phyloP scores from a whole-genome alignment of 1,140 invertebrate species.

The Cyclina sinensis region DNA sequence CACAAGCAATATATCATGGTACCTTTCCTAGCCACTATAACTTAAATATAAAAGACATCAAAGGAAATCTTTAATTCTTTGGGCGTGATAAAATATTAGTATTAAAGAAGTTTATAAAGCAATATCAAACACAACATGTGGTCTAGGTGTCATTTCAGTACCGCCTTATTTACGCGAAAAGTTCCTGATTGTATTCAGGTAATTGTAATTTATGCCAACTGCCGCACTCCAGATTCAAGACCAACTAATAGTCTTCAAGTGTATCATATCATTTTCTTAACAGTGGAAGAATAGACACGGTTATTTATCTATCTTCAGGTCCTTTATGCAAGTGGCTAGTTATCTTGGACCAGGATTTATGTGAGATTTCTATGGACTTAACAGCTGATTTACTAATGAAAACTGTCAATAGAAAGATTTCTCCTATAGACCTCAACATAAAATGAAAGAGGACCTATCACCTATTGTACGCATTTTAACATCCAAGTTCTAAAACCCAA shows the following conservation, averaged over 20 bases:
- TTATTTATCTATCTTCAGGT: constrained; percentile 7
- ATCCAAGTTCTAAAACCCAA: no score
- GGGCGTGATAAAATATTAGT: no score
- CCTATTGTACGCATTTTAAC: no score
- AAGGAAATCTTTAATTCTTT: no score
- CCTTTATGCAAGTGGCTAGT: neutral
- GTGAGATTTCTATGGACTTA: neutral
- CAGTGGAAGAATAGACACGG: neutral
- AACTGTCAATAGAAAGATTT: neutral
- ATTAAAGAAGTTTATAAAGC: neutral
- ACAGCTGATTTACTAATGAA: neutral
- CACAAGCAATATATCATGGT: no score
- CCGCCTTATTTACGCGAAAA: neutral
- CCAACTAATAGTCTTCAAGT: neutral
- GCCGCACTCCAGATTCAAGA: neutral
- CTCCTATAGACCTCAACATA: neutral
- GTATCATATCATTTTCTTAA: neutral
- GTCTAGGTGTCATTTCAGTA: neutral
- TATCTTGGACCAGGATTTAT: constrained; percentile 14
- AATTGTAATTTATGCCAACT: neutral
- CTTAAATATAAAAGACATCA: no score
- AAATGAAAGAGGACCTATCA: no score
- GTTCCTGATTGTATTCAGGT: neutral
- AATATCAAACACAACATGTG: neutral
- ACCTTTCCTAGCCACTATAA: no score